These are phyloP conservation scores for Neosilurus hyrtlii DNA, from an alignment of 2,797 vertebrate genomes.

Conservation along the genomic window DNA sequence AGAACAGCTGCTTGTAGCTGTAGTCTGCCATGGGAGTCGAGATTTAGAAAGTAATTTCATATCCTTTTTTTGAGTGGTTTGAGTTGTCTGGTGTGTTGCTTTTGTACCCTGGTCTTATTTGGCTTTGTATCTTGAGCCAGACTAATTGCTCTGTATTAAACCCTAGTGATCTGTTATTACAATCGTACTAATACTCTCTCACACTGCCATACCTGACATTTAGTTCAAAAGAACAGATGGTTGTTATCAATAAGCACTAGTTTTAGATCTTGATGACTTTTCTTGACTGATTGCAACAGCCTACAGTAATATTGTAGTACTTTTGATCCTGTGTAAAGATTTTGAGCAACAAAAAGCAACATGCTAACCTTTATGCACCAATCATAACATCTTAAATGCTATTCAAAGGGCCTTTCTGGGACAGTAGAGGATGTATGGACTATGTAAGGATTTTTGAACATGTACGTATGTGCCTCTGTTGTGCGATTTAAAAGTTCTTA, in stretches of 20 bases:
- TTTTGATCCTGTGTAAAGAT: not conserved
- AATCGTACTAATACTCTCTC: slow-evolving; percentile 17
- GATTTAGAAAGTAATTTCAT: not conserved
- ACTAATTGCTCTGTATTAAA: slow-evolving; percentile 9
- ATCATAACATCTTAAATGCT: not conserved
- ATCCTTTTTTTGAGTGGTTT: slow-evolving; percentile 12
- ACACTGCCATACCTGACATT: not conserved
- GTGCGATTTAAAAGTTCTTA: not conserved
- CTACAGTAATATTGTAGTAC: not conserved
- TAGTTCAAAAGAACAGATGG: not conserved
- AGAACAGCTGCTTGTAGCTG: slow-evolving; percentile 44
- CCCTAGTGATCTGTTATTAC: not conserved
- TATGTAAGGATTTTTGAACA: not conserved
- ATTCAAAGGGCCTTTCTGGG: not conserved
- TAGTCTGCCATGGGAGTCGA: slow-evolving; percentile 11
- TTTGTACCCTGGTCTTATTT: not conserved
- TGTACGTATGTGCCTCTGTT: slow-evolving; percentile 1
- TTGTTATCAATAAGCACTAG: not conserved
- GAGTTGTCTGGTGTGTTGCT: not conserved
- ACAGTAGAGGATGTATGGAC: not conserved
- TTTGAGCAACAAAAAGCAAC: not conserved
- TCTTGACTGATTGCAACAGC: not conserved
- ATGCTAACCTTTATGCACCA: not conserved
- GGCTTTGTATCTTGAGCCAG: not conserved
- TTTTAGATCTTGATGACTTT: not conserved